Evolutionary conservation across 2,113 vertebrate genomes (phyloP).

Genomic region (Tachysurus fulvidraco): DNA sequence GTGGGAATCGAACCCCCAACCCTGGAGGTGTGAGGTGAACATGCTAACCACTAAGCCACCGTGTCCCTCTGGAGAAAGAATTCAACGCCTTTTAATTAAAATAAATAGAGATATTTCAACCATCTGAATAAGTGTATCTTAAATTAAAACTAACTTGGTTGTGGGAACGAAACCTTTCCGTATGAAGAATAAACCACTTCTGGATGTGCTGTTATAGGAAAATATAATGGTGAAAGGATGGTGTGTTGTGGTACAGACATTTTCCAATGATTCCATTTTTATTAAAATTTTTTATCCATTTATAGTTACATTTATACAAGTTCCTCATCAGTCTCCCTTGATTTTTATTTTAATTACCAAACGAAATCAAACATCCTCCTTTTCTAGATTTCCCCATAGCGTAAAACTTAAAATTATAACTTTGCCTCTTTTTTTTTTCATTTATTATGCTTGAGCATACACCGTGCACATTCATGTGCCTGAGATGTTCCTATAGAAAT

Average conservation of each 20-base stretch:
- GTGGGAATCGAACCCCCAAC: too few species aligned
- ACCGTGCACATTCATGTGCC: not conserved
- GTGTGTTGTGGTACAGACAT: not conserved
- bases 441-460: too few species aligned
- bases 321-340: not conserved
- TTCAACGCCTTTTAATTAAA: too few species aligned
- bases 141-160: too few species aligned
- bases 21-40: too few species aligned
- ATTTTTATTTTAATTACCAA: not conserved
- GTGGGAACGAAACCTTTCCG: not conserved
- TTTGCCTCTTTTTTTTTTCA: not conserved
- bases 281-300: not conserved
- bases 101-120: too few species aligned
- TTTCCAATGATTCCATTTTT: too few species aligned
- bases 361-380: not conserved
- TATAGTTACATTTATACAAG: not conserved
- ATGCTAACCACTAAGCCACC: too few species aligned
- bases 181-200: not conserved
- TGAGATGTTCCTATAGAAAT: not conserved
- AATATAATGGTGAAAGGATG: not conserved
- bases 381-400: not conserved
- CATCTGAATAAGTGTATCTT: too few species aligned
- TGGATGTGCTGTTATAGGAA: not conserved
- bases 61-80: too few species aligned
- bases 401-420: not conserved